These are phyloP conservation scores for Cyanocitta stelleri DNA, from an alignment of 2,113 vertebrate species.

Conservation along the genomic window DNA sequence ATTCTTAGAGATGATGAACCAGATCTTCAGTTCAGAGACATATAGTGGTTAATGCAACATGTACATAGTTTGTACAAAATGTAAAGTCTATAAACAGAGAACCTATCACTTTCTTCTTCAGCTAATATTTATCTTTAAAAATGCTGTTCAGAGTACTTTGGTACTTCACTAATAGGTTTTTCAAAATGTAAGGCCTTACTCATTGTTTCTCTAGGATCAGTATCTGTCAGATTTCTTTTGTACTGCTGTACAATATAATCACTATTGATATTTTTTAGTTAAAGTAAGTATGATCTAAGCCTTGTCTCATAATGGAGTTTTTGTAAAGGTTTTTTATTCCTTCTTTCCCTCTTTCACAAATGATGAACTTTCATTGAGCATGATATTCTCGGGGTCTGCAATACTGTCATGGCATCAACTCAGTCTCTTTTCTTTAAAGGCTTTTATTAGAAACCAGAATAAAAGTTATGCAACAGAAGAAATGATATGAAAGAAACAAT, in stretches of 20 bases:
- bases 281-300: not conserved
- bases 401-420: not conserved
- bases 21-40: not conserved
- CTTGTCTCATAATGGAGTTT: not conserved
- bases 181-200: not conserved
- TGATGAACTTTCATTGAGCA: not conserved
- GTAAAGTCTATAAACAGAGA: not conserved
- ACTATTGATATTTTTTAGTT: not conserved
- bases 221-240: not conserved
- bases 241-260: not conserved
- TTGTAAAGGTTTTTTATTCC: not conserved
- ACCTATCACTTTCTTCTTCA: not conserved
- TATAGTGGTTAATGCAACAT: not conserved
- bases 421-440: not conserved
- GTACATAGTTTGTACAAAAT: not conserved
- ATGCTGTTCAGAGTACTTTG: not conserved
- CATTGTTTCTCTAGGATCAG: not conserved
- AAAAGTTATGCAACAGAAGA: not conserved
- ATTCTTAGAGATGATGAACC: not conserved
- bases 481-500: not conserved
- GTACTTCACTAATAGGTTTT: not conserved
- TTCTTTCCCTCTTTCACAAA: not conserved
- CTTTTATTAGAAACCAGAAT: not conserved
- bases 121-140: not conserved
- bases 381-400: not conserved